A percentile compares a stretch with the other conserved stretches of the same genome.
Conservation (phyloP, 2,113 vertebrate species). For the Nymphicus hollandicus region DNA sequence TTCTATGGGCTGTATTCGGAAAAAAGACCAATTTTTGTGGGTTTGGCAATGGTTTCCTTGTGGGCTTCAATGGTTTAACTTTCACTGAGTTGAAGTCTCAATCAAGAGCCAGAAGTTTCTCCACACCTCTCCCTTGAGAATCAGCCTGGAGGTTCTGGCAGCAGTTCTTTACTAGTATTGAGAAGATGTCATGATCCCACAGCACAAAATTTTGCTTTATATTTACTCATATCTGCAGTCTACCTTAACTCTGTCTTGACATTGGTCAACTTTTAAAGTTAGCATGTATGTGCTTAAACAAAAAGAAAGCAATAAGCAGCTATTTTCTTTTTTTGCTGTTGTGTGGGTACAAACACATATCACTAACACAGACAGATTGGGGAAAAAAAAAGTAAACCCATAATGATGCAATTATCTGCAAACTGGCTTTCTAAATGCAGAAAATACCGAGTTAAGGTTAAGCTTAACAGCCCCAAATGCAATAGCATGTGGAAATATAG, state of each 20-base stretch:
- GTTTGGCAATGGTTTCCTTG: slow-evolving; percentile 32
- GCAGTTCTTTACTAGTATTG: slow-evolving; percentile 23
- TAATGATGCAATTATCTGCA: background rate
- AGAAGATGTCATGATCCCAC: slow-evolving; percentile 20
- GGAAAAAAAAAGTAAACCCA: background rate
- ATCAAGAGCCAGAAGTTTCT: slow-evolving; percentile 57
- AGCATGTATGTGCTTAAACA: background rate
- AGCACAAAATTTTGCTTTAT: background rate
- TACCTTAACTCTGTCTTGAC: slow-evolving; percentile 27
- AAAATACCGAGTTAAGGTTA: background rate
- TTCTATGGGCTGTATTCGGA: slow-evolving; percentile 25
- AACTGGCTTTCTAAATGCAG: background rate
- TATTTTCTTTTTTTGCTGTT: background rate
- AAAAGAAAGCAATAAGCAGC: background rate
- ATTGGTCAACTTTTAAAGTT: background rate
- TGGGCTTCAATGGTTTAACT: slow-evolving; percentile 53
- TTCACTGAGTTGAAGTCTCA: slow-evolving; percentile 54
- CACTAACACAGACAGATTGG: background rate
- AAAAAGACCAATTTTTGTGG: slow-evolving; percentile 27
- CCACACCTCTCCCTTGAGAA: slow-evolving; percentile 40
- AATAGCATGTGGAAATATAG: background rate
- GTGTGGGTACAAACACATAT: background rate
- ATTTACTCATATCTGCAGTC: background rate
- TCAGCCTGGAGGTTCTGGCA: slow-evolving; percentile 44
- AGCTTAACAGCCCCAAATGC: background rate